Evolutionary conservation across 2,797 vertebrate species (phyloP), one percentile per base, ranked within the genome.

Genomic region (Anabas testudineus): DNA sequence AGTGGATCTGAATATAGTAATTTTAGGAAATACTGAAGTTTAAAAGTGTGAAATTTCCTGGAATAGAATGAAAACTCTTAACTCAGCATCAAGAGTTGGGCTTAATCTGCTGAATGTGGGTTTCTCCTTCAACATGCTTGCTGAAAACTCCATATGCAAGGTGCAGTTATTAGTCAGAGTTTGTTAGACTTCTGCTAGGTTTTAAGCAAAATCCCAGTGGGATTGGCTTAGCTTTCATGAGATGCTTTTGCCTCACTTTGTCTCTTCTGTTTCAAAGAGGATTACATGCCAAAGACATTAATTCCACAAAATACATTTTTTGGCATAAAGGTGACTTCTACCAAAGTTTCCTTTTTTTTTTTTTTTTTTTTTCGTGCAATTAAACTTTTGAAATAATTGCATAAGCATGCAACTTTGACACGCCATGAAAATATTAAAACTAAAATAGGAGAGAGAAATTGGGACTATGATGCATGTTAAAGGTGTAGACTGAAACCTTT

Each of bases 281-380:
- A 91, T 92, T 90, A 90, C 71, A 85, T 65, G 53, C 70, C 71
- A 88, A 86, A 83, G 84, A 82, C 71, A 84, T 82, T 88, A 85
- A 82, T 82, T 58, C 55, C 51, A 75, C 63, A 81, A 85, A 84
- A 78, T 81, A 56, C 32, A 45, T 67, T 75, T 78, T 77, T 67
- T 69, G 61, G 74, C 59, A 46, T 75, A 83, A 85, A 87, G 68
- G 78, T 91, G 82, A 87, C 82, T 74, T 45, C n/a, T 53, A 47
- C 28, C 49, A 43, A 62, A 66, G 69, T 46, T 57, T 12, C 4
- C 2, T 21, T 28, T 51, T 42, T 36, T 19, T 26, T 4, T 52
- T 67, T 47, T 21, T 41, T 41, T 24, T 28, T 18, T 5, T 7
- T n/a, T n/a, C n/a, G n/a, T n/a, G n/a, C n/a, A 70, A 63, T 55